Base-by-base conservation (phyloP, 1,140 invertebrate species). In the Colletes gigas region DNA sequence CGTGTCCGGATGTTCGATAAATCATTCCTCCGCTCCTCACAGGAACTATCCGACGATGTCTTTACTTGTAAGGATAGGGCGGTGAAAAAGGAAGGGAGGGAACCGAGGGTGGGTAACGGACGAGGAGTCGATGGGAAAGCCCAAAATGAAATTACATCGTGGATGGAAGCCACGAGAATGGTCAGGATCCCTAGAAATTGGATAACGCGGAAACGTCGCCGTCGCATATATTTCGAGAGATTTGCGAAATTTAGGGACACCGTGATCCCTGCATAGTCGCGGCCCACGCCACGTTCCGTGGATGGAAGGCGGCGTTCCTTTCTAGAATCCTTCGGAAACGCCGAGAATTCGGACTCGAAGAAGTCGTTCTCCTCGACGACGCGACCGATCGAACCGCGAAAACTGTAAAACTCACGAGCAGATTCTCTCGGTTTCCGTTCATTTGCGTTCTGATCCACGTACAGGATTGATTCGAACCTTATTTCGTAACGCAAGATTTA, bases 221-320 rank as follows among this genome's bases (percentile, higher is more conserved):
- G 68, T 77, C 72, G 83, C 82, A 85, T 86, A 82, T 75, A 85
- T 78, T 82, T 82, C 41, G 30, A 8, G 66, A 83, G 83, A 85
- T 85, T 82, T 79, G 59, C 41, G 69, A 85, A 82, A 85, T 85
- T 85, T 83, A 82, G 62, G 39, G 55, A 41, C 21, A 39, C 30
- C 39, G 54, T 60, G 41, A 69, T 72, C 67, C 59, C 30, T 44
- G 19, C 50, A 9, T 4, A 47, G n/a, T 15, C 68, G 30, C 68
- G 12, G 12, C 4, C 65, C 7, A n/a, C 17, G 8, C 15, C 17
- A n/a, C 21, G 50, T 19, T 19, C 17, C 8, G 30, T 7, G 41
- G 15, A n/a, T n/a, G 9, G 6, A 15, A 4, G 30, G 2, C 59
- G 17, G n/a, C 6, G 1, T 19, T 30, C 21, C 71, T 8, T 62